Evolutionary conservation across 2,113 vertebrate genomes (phyloP).

Genomic region (Himantopus leucocephalus): DNA sequence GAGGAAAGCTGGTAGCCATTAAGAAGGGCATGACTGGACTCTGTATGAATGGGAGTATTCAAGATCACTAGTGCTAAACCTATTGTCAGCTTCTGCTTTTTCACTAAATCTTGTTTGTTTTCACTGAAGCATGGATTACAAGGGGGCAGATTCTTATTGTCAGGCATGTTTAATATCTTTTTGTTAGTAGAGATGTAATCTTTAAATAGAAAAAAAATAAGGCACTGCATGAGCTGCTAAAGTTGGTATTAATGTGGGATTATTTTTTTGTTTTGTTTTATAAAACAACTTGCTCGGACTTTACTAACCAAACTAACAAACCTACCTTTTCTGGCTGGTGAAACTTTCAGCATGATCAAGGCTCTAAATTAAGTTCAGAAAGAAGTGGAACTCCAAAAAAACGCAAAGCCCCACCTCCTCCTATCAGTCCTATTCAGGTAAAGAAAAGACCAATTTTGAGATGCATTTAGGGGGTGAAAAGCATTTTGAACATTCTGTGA

Average conservation of each 20-base stretch:
- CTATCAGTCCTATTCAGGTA: conserved; percentile 96
- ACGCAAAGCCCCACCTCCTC: conserved; percentile 98
- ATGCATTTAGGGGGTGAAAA: conserved; percentile 6
- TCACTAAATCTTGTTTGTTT: conserved; percentile 62
- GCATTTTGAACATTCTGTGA: neutral
- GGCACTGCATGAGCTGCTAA: conserved; percentile 61
- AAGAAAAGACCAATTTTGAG: conserved; percentile 67
- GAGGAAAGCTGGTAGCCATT: neutral
- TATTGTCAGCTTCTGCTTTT: conserved; percentile 44
- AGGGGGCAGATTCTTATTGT: neutral
- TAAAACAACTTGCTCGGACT: conserved; percentile 70
- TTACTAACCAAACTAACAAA: conserved; percentile 86
- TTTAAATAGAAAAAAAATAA: neutral
- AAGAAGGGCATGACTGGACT: neutral
- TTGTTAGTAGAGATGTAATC: neutral
- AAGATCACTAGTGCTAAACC: conserved; percentile 7
- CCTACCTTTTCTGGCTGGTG: conserved; percentile 83
- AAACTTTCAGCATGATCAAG: conserved; percentile 93
- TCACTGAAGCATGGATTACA: conserved; percentile 68
- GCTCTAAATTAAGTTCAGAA: conserved; percentile 94
- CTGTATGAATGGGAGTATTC: neutral
- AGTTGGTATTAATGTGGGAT: conserved; percentile 60
- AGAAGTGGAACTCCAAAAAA: conserved; percentile 99
- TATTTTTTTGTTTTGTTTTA: neutral
- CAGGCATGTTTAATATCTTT: conserved; percentile 57